Base-by-base conservation (phyloP, 2,888 invertebrate genomes). In the Seira musarum region DNA sequence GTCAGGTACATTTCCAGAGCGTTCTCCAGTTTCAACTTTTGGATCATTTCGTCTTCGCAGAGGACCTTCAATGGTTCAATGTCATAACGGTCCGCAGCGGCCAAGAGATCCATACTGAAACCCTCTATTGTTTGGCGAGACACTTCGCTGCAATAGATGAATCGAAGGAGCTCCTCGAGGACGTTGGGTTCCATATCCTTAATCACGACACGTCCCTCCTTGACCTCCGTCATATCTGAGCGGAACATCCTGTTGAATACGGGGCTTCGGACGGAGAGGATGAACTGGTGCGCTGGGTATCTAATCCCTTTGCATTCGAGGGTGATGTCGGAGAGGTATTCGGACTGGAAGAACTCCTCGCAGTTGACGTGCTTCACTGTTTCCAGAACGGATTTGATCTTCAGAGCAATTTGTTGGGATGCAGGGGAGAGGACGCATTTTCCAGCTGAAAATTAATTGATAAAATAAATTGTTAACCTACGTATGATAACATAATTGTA, bases 241-340 rank as follows among this genome's bases (percentile, higher is more conserved):
- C 78, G 82, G 30, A 83, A 81, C 83, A 83, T 83, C 17, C 78
- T 30, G 17, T 63, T 74, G 53, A 83, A 83, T 1, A 81, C 83
- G 5, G 25, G 6, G 24, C 69, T 61, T 13, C 84, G 81, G 77
- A 82, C 81, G 21, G 77, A 64, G 1, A 84, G 63, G 19, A 84
- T 53, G 35, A 82, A 81, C 13, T 79, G 67, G 35, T 84, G 84
- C 10, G 81, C 84, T 46, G 60, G 63, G 49, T 68, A 84, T 63
- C 13, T 22, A 2, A 35, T 60, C 6, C 64, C 74, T 25, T 68
- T 66, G 25, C 82, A 82, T 17, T 72, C 63, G 22, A 84, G 49
- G 13, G 53, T 60, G 1, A 82, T 63, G 64, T 84, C 84, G 2
- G 84, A 84, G n/a, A 84, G 69, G 3, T 74, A 61, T 6, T 72